These are phyloP conservation scores for Procambarus clarkii DNA, from an alignment of 1,140 invertebrate species.

Conservation along the genomic window DNA sequence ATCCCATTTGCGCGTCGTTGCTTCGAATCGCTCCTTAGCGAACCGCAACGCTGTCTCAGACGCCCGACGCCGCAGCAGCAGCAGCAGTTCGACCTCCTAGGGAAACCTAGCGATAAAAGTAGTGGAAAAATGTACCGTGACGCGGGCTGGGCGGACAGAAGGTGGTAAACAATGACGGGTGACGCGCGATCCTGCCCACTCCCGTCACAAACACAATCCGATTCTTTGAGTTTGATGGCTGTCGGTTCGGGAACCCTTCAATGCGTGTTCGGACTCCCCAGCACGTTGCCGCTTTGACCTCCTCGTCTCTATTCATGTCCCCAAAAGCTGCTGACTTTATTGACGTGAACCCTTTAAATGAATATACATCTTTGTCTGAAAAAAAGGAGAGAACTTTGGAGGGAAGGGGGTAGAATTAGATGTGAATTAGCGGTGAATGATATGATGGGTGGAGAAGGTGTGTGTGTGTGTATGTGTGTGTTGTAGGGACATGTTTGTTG, in stretches of 20 bases:
- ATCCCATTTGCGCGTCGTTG: too few species aligned
- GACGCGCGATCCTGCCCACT: conserved; percentile 51
- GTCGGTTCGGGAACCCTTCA: conserved; percentile 31
- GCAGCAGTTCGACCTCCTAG: background rate
- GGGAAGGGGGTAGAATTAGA: conserved; percentile 16
- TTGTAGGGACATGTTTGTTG: too few species aligned
- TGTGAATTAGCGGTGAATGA: conserved; percentile 34
- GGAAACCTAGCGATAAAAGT: conserved; percentile 32
- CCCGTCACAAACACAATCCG: conserved; percentile 57
- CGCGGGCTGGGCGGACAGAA: conserved; percentile 19
- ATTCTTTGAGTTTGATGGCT: conserved; percentile 45
- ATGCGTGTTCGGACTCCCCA: conserved; percentile 28
- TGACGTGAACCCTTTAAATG: conserved; percentile 40
- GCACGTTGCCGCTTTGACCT: conserved; percentile 2
- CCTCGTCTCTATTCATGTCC: background rate
- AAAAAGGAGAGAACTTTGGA: background rate
- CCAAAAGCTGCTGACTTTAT: conserved; percentile 21
- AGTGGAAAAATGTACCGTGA: background rate
- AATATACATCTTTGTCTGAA: conserved; percentile 24
- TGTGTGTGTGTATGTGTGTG: background rate
- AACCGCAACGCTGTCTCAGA: background rate
- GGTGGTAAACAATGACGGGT: conserved; percentile 33
- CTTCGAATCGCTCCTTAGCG: too few species aligned
- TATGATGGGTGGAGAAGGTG: background rate
- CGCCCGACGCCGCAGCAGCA: background rate